Evolutionary conservation across 2,888 invertebrate species (phyloP).

Genomic region (Philonicus albiceps): DNA sequence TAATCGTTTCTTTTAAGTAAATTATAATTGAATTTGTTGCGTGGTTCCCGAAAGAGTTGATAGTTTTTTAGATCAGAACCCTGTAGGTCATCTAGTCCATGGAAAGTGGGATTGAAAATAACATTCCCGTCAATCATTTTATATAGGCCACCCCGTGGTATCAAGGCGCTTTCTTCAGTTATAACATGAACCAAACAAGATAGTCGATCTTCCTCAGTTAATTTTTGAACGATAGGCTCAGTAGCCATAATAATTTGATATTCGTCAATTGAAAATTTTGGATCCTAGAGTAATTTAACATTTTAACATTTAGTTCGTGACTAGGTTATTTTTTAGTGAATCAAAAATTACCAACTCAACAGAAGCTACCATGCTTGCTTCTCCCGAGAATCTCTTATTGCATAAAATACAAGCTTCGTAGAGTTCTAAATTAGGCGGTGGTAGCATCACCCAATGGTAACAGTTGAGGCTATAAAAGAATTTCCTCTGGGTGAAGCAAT

Average conservation of each 20-base stretch:
- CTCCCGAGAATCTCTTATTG: conserved; percentile 57
- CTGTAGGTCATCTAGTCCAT: conserved; percentile 72
- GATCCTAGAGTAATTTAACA: conserved; percentile 60
- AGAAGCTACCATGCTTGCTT: conserved; percentile 55
- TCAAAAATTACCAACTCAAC: conserved; percentile 55
- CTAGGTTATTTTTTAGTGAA: background rate
- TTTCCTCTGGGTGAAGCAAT: conserved; percentile 75
- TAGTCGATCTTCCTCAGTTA: conserved; percentile 81
- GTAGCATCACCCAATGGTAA: conserved; percentile 73
- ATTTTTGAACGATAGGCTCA: conserved; percentile 63
- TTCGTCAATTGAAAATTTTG: conserved; percentile 64
- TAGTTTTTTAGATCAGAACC: conserved; percentile 77
- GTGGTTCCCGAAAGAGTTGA: conserved; percentile 76
- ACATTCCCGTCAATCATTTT: conserved; percentile 77
- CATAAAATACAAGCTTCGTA: conserved; percentile 58
- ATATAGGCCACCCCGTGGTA: conserved; percentile 81
- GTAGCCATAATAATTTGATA: conserved; percentile 58
- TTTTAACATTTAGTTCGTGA: background rate
- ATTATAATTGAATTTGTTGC: conserved; percentile 77
- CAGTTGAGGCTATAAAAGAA: conserved; percentile 82
- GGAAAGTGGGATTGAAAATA: conserved; percentile 75
- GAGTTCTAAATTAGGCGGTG: conserved; percentile 60
- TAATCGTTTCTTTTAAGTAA: conserved; percentile 80
- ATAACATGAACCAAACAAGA: conserved; percentile 76
- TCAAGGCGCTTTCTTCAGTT: conserved; percentile 76